Percentiles rank a stretch among this genome's conserved stretches.
phyloP scores from a whole-genome alignment of 2,113 vertebrate genomes.

The Malurus alboscapulatus region DNA sequence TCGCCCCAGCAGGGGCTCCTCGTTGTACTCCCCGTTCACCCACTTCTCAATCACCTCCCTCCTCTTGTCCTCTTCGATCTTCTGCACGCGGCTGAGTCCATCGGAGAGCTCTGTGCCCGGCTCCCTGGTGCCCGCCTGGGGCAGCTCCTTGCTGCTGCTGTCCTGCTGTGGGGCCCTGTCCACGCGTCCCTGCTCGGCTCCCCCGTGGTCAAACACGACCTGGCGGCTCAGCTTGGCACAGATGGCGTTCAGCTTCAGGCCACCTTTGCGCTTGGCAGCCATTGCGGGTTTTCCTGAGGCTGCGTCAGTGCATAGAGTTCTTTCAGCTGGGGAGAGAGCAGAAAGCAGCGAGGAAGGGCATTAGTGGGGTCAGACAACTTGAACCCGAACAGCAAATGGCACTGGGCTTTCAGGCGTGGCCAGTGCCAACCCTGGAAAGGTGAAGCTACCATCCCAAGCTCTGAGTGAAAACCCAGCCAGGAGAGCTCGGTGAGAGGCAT shows the following conservation, averaged over 20 bases:
- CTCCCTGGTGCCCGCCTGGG: constrained; percentile 79
- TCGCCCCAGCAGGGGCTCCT: constrained; percentile 77
- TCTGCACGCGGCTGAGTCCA: constrained; percentile 76
- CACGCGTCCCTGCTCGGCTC: constrained; percentile 79
- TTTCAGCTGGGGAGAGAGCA: constrained; percentile 86
- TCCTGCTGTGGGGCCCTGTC: constrained; percentile 79
- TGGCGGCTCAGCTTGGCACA: constrained; percentile 99
- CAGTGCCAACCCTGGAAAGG: not conserved
- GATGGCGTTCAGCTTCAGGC: constrained; percentile 99
- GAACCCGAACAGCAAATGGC: not conserved
- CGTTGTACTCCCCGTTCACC: constrained; percentile 96
- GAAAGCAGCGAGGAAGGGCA: not conserved
- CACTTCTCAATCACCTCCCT: constrained; percentile 98
- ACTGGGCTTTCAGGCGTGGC: not conserved
- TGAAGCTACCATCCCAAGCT: not conserved
- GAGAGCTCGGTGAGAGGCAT: accelerated
- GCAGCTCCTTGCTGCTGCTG: constrained; percentile 80
- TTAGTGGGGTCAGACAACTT: constrained; percentile 39
- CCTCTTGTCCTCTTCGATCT: constrained; percentile 93
- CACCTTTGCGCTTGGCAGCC: constrained; percentile 99
- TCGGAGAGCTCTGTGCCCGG: constrained; percentile 75
- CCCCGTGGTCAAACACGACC: constrained; percentile 89
- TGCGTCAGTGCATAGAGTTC: constrained; percentile 94
- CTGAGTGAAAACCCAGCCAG: not conserved
- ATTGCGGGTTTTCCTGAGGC: constrained; percentile 96